phyloP scores from a whole-genome alignment of 2,113 vertebrate species.

The Hemichromis elongatus region DNA sequence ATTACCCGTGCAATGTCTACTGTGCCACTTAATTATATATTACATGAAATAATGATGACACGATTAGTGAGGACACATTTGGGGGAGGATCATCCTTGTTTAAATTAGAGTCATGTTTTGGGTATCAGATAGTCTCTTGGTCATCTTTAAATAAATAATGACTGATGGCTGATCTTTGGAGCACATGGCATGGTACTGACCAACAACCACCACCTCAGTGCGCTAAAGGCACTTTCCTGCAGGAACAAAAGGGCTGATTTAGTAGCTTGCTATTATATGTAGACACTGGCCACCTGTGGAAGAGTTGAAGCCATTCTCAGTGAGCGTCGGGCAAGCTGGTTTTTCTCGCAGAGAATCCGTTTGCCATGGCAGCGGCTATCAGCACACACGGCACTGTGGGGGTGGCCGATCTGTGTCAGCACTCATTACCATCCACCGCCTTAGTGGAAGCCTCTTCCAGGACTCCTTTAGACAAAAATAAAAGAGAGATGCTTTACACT shows the following conservation, averaged over 20 bases:
- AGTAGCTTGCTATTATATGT: not conserved
- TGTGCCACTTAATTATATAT: conserved; percentile 37
- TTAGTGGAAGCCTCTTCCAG: conserved; percentile 56
- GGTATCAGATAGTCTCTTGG: conserved; percentile 13
- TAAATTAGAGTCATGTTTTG: conserved; percentile 8
- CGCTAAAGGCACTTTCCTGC: conserved; percentile 3
- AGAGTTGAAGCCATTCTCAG: conserved; percentile 38
- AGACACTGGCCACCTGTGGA: conserved; percentile 54
- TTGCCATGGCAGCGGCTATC: conserved; percentile 59
- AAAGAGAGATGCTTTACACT: conserved; percentile 72
- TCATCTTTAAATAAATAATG: conserved; percentile 21
- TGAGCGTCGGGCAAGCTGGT: conserved; percentile 5
- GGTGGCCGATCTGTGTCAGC: conserved; percentile 60
- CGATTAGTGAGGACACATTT: not conserved
- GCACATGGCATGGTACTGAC: not conserved
- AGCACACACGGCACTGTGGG: conserved; percentile 18
- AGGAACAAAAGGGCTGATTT: conserved; percentile 25
- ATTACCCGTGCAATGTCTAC: not conserved
- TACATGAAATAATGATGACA: conserved; percentile 17
- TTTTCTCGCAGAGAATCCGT: not conserved
- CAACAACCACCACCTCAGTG: not conserved
- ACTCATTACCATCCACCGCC: conserved; percentile 60
- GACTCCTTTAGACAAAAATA: conserved; percentile 54
- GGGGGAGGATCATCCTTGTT: not conserved
- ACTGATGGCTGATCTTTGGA: not conserved